A percentile compares a stretch with the other conserved stretches of the same genome.
Conservation (phyloP, 2,797 vertebrate genomes). For the Brachymystax lenok region DNA sequence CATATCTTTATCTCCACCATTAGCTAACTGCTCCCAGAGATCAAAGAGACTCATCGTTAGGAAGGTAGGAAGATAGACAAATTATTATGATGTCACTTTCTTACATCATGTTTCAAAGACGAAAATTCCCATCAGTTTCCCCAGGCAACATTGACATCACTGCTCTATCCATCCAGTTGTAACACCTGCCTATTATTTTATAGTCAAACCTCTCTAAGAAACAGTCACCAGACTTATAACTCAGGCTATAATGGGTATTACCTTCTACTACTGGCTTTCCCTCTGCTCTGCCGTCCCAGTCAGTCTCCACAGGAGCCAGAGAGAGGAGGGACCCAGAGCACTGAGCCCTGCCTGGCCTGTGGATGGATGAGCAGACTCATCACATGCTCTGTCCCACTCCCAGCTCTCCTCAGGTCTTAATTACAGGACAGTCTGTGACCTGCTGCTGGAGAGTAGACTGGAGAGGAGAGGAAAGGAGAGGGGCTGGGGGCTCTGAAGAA, state of each 20-base stretch:
- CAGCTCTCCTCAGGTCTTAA: constrained; percentile 48
- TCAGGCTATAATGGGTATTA: too few relatives aligned
- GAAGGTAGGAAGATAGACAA: background rate
- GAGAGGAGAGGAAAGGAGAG: too few relatives aligned
- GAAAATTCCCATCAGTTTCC: background rate
- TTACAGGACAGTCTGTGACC: constrained; percentile 53
- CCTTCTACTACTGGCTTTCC: background rate
- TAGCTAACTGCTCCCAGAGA: constrained; percentile 1
- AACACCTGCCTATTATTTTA: background rate
- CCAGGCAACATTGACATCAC: background rate
- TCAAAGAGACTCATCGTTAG: background rate
- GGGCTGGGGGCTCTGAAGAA: too few relatives aligned
- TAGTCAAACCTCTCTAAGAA: background rate
- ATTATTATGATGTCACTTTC: background rate
- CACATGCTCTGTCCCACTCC: constrained; percentile 15
- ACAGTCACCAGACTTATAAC: background rate
- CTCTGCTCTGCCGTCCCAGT: background rate
- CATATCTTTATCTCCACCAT: background rate
- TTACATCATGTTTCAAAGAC: background rate
- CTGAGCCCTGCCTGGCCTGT: too few relatives aligned
- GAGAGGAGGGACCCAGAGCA: background rate
- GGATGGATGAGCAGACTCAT: background rate
- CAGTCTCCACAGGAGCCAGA: background rate
- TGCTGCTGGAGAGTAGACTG: constrained; percentile 14
- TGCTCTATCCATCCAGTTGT: background rate